phyloP scores from a whole-genome alignment of 2,113 vertebrate species.

The Upupa epops region DNA sequence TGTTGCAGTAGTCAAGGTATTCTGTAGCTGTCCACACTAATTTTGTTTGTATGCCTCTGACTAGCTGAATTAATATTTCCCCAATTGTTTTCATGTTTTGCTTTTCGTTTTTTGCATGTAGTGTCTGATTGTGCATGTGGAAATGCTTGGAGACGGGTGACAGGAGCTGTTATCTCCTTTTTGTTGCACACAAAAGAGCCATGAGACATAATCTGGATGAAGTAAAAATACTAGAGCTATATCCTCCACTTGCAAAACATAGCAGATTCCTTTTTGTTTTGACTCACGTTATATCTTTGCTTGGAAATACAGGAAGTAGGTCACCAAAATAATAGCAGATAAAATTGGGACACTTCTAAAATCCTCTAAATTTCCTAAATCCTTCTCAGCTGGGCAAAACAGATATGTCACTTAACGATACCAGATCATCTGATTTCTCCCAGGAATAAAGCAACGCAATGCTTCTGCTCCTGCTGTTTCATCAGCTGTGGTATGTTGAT shows the following conservation, averaged over 20 bases:
- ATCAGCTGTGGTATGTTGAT: neutral
- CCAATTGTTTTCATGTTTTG: neutral
- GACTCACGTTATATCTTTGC: neutral
- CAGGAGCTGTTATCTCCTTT: neutral
- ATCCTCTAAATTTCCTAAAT: constrained; percentile 17
- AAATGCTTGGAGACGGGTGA: neutral
- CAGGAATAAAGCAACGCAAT: neutral
- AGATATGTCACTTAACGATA: neutral
- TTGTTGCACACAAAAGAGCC: neutral
- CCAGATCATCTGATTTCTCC: neutral
- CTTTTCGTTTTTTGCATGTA: neutral
- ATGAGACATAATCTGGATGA: neutral
- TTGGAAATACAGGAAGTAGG: neutral
- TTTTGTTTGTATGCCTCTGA: neutral
- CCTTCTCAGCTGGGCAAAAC: neutral
- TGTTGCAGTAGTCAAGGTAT: neutral
- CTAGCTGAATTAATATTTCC: neutral
- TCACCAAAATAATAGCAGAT: constrained; percentile 22
- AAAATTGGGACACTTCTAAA: neutral
- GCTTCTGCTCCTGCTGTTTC: neutral
- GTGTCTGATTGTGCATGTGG: neutral
- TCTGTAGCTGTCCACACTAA: neutral
- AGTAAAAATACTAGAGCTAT: neutral
- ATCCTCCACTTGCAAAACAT: neutral
- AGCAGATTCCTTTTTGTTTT: neutral